phyloP scores from a whole-genome alignment of 2,797 vertebrate species.

The Poliocrania exsul region DNA sequence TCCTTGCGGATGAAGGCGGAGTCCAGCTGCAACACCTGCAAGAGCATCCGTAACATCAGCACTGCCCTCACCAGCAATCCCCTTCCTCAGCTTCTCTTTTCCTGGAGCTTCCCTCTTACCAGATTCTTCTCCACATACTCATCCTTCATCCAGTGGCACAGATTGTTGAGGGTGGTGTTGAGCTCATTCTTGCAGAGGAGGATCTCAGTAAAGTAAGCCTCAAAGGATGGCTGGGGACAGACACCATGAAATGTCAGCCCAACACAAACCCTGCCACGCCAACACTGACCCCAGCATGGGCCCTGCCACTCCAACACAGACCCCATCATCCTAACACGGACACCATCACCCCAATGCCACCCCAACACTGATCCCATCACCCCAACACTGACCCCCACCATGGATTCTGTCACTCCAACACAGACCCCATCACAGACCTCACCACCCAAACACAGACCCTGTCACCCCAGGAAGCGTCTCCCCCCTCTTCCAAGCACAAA shows the following conservation, averaged over 20 bases:
- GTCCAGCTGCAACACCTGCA: constrained; percentile 63
- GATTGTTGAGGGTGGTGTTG: constrained; percentile 69
- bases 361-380: too few relatives aligned
- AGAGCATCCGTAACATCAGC: neutral
- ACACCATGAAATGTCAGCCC: neutral
- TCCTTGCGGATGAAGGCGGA: constrained; percentile 75
- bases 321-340: too few relatives aligned
- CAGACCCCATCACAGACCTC: too few relatives aligned
- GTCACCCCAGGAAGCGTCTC: neutral
- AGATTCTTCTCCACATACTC: constrained; percentile 68
- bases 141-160: constrained; percentile 76
- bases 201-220: constrained; percentile 65
- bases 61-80: neutral
- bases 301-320: neutral
- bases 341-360: neutral
- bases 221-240: constrained; percentile 61
- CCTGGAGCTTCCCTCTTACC: constrained; percentile 49
- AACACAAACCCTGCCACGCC: neutral
- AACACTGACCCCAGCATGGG: too few relatives aligned
- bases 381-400: neutral
- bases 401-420: too few relatives aligned
- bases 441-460: neutral
- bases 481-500: neutral
- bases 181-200: constrained; percentile 66
- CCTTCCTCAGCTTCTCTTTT: too few relatives aligned